Base-by-base conservation (phyloP, 2,888 invertebrate genomes). In the Chouioia cunea region DNA sequence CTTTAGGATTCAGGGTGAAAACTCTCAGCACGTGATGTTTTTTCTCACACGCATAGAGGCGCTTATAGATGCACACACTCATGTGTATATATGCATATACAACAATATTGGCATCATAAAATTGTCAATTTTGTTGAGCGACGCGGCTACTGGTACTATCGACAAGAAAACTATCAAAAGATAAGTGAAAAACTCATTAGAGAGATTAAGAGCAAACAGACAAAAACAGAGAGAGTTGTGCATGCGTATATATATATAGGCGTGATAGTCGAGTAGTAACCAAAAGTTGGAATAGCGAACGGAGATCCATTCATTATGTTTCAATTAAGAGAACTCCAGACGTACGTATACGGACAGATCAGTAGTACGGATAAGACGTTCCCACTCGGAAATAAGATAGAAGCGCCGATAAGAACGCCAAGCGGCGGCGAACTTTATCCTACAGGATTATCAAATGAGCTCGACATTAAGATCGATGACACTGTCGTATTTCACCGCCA, bases 291-390 rank as follows among this genome's bases (percentile, higher is more conserved):
- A 36, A 6, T 36, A n/a, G n/a, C n/a, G n/a, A n/a, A n/a, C n/a
- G 36, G n/a, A 57, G 58, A 58, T 64, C 64, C 70, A 64, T 67
- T 67, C 64, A 58, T 71, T 71, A 67, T 64, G 50, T 67, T 71
- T 67, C 67, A 64, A 67, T 71, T 67, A 67, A 67, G 59, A 53
- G 48, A 15, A 46, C 10, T n/a, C 36, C 36, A 36, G 36, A 36
- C 36, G 1, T 14, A 47, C n/a, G 53, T n/a, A 47, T n/a, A 62
- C 47, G 44, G 53, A 56, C 20, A 65, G 53, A 18, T 44, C 23
- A n/a, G 22, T 18, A 27, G 43, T 27, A 36, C 6, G 56, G 70
- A 70, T 70, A 70, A 64, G 65, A 14, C 46, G 48, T 48, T 36
- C 36, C 1, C 36, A 12, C 48, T 50, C 27, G 65, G 65, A 65